phyloP scores from a whole-genome alignment of 1,140 invertebrate species.

The Tribolium castaneum region DNA sequence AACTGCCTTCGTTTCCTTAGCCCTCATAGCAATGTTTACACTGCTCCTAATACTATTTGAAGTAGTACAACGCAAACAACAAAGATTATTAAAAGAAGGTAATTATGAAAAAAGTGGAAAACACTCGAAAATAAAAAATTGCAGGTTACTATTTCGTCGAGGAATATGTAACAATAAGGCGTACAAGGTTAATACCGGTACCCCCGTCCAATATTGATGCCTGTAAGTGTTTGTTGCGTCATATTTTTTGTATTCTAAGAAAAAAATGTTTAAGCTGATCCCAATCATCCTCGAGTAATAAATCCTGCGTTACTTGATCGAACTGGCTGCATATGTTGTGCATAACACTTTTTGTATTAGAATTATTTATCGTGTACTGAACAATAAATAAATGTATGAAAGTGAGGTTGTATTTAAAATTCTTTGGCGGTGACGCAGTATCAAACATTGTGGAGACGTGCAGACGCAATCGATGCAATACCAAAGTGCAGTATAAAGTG shows the following conservation, averaged over 20 bases:
- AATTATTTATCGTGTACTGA: too few species aligned
- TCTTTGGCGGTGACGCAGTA: too few species aligned
- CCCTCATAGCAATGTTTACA: neutral
- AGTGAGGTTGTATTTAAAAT: too few species aligned
- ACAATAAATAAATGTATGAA: too few species aligned
- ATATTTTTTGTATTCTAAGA: neutral
- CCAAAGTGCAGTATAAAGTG: too few species aligned
- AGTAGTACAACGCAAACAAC: neutral
- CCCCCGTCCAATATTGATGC: neutral
- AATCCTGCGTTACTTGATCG: neutral
- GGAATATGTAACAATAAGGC: neutral
- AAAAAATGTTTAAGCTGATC: neutral
- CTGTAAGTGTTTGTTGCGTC: neutral
- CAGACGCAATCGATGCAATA: too few species aligned
- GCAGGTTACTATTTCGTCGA: neutral
- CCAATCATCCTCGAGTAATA: neutral
- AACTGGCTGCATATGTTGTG: neutral
- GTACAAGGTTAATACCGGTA: neutral
- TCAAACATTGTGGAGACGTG: too few species aligned
- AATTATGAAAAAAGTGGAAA: neutral
- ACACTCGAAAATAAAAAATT: neutral
- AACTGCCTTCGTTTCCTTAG: neutral
- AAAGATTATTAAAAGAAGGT: neutral
- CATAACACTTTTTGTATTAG: too few species aligned
- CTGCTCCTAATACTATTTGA: neutral